Conservation (phyloP, 2,797 vertebrate species). For the Microchirus variegatus region DNA sequence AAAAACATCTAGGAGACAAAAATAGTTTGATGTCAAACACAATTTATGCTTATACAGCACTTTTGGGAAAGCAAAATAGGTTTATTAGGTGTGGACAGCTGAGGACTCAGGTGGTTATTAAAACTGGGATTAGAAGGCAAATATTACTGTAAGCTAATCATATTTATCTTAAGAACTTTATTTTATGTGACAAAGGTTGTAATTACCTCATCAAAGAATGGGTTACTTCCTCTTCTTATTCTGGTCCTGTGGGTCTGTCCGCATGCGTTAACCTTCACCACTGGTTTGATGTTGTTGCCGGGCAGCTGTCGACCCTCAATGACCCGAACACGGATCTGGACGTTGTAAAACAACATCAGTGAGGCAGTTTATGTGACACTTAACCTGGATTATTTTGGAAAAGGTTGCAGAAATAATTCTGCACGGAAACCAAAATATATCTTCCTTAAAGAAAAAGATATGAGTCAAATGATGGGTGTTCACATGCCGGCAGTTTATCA, state of each 20-base stretch:
- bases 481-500: too few species aligned
- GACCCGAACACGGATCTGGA: slow-evolving; percentile 90
- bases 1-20: slow-evolving; percentile 87
- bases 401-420: too few species aligned
- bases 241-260: slow-evolving; percentile 93
- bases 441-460: too few species aligned
- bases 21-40: background rate
- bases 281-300: slow-evolving; percentile 95
- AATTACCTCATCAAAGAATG: slow-evolving; percentile 92
- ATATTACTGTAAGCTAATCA: slow-evolving; percentile 7
- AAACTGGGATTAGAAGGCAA: slow-evolving; percentile 22
- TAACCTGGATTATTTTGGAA: background rate
- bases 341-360: slow-evolving; percentile 19
- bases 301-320: slow-evolving; percentile 91
- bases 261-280: slow-evolving; percentile 90
- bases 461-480: too few species aligned
- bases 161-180: too few species aligned
- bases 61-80: slow-evolving; percentile 8
- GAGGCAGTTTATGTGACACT: slow-evolving; percentile 1
- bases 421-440: too few species aligned
- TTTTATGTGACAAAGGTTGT: background rate
- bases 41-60: too few species aligned
- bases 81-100: slow-evolving; percentile 17
- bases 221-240: slow-evolving; percentile 93
- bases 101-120: slow-evolving; percentile 23